Base-by-base conservation (phyloP, 2,113 vertebrate genomes). In the Myotis davidii region DNA sequence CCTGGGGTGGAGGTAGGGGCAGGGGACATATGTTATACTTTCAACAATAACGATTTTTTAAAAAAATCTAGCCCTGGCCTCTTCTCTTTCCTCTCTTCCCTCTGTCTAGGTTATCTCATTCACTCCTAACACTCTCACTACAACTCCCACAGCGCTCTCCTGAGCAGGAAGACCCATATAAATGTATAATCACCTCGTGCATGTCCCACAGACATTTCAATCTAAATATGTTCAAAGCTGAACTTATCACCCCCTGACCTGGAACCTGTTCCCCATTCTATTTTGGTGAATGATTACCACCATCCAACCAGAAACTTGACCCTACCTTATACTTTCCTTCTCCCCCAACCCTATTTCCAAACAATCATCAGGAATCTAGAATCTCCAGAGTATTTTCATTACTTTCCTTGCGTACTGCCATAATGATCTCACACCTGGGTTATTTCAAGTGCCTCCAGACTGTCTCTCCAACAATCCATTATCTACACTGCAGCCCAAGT, bases 51-150 rank as follows among this genome's bases (percentile, higher is more conserved):
- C 11, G 9, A 27, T 61, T 23, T 56, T 54, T 2, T 2, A 9
- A 21, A 59, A 2, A 85, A 88, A 64, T 73, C 59, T 72, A 45
- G 59, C 32, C 32, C 67, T 90, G 52, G 37, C 39, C 78, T 85
- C 89, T 76, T 96, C 52, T 94, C 39, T 50, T 82, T 88, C 54
- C 37, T 69, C n/a, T n/a, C n/a, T n/a, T n/a, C n/a, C n/a, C n/a
- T n/a, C 32, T 78, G 11, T 78, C 73, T 67, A 13, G 32, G 70
- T 64, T 54, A 56, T n/a, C 32, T 83, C 42, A 65, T 7, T 32
- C 13, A 34, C 42, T 65, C 61, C n/a, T 29, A 45, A 50, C 4
- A 88, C 2, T 23, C 12, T 64, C 39, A 37, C 45, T 65, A 14
- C 16, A 92, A 79, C 32, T 72, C n/a, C 6, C 65, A 56, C 0